Base-by-base conservation (phyloP, 1,140 invertebrate genomes). In the Oedothorax gibbosus region DNA sequence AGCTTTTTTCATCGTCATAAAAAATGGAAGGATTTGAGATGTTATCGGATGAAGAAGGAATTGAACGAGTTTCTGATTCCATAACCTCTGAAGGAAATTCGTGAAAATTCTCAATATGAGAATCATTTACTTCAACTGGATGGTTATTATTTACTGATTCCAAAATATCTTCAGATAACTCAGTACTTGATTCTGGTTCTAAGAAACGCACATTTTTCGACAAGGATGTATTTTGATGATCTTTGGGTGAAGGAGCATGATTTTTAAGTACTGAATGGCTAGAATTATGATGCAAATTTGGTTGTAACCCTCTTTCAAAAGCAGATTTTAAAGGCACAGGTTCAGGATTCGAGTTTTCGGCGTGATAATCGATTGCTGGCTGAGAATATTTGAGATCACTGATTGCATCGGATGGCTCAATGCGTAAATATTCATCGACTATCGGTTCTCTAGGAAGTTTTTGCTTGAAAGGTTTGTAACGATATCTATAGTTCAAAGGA, bases 381-480 rank as follows among this genome's bases (percentile, higher is more conserved):
- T 77, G 83, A 21, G 83, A 85, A 78, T 77, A 85, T 49, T 85
- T 85, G 10, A 50, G 21, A 10, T 35, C 56, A 78, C 71, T 75
- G 35, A 78, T 78, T 2, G 83, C 83, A 78, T 85, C 83, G 62
- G 73, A 77, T 49, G 83, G 64, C 72, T 85, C 83, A 50, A 85
- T 85, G 10, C 69, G 83, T 21, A 78, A 85, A 18, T 71, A 51
- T 53, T 77, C 51, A n/a, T 77, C 73, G 20, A 15, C 53, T 14
- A 35, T 14, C 9, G 72, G 54, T 10, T 21, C 50, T 53, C 54
- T 71, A 50, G n/a, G 18, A 71, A 66, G 66, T 51, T 12, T 53
- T 69, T 54, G n/a, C n/a, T 57, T 56, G 57, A 60, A 57, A 14
- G 11, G 20, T 53, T 71, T 65, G 14, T 71, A 50, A 21, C n/a